Evolutionary conservation across 2,113 vertebrate genomes (phyloP), one percentile per base, ranked within the genome.

Genomic region (Tupaia chinensis): DNA sequence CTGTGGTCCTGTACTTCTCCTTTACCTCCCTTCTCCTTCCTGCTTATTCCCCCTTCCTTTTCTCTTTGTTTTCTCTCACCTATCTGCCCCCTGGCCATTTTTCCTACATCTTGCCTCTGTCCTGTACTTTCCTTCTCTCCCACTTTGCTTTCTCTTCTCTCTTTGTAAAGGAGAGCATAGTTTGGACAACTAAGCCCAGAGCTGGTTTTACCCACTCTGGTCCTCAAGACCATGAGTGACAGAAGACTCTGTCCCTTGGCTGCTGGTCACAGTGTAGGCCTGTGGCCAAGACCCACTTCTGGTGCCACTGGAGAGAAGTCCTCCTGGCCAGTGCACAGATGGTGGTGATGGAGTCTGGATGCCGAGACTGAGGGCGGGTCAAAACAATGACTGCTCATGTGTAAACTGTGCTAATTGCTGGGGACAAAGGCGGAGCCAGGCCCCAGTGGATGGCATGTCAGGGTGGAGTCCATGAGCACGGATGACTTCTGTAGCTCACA

Each of bases 351-450:
- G 95, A 91, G 96, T 83, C 96, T 93, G 95, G 97, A 98, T 97
- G 97, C 97, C 66, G 94, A 84, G 96, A 97, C 95, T 98, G 91
- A 97, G 93, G 76, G 94, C 72, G 93, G 97, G 93, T 97, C 97
- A 97, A 95, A 98, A 97, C 58, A 58, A 98, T 98, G 96, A 97
- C 16, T 80, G 1, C 88, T 97, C 89, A 87, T 94, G 96, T 87
- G 95, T 96, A 92, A 97, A 96, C 93, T 95, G 94, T 97, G 97
- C 97, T 98, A 98, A 98, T 98, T 98, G 97, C 96, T 95, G 95
- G 76, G 97, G 97, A 97, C 94, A 94, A 89, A 97, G 83, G 93
- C 83, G 97, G 61, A 91, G 70, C 79, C 70, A 63, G 83, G n/a
- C 27, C 94, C 93, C 83, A 61, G 61, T 5, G 65, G 86, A 93